Evolutionary conservation across 2,888 invertebrate genomes (phyloP).

Genomic region (Balanococcus diminutus): DNA sequence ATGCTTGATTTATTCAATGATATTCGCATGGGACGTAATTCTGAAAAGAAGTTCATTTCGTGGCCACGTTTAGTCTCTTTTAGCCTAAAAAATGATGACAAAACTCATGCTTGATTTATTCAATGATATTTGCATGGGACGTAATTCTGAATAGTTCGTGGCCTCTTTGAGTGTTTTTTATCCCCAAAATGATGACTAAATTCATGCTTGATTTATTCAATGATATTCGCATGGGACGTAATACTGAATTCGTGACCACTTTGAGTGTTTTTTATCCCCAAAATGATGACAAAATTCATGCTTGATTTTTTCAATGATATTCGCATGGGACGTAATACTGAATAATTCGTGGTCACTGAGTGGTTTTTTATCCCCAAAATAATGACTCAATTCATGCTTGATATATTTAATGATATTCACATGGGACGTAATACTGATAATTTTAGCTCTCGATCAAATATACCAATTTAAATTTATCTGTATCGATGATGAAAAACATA

Average conservation of each 20-base stretch:
- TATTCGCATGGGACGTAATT: background rate
- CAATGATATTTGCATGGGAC: background rate
- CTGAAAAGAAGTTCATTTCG: no score
- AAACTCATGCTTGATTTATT: background rate
- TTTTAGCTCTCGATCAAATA: background rate
- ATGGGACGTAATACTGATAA: conserved; percentile 20
- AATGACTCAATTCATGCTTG: background rate
- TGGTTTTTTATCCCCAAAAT: background rate
- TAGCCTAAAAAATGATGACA: background rate
- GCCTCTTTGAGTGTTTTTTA: background rate
- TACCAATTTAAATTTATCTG: background rate
- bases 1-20: background rate
- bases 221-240: background rate
- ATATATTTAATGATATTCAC: background rate
- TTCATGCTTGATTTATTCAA: background rate
- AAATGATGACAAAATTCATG: background rate
- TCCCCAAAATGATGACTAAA: background rate
- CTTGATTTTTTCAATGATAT: conserved; percentile 19
- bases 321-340: conserved; percentile 40
- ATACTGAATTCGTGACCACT: background rate
- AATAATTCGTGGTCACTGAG: background rate
- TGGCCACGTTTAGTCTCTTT: no score
- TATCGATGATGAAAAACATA: background rate
- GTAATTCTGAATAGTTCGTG: background rate
- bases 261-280: background rate